A percentile compares a stretch with the other conserved stretches of the same genome.
Conservation (phyloP, 2,888 invertebrate genomes). For the Melanostoma scalare region DNA sequence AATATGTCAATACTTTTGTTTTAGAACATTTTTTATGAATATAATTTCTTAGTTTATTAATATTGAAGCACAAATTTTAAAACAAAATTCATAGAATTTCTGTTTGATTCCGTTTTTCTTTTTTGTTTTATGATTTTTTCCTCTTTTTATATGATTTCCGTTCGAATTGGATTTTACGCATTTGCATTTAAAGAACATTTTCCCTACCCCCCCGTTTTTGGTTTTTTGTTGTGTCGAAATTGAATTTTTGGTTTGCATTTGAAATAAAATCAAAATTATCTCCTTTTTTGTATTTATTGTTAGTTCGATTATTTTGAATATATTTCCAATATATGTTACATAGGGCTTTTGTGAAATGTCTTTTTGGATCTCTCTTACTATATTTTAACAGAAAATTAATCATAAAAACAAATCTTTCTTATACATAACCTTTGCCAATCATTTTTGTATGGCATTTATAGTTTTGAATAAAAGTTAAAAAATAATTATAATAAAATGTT, state of each 20-base stretch:
- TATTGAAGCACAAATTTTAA: slow-evolving; percentile 53
- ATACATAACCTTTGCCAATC: slow-evolving; percentile 41
- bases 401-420: slow-evolving; percentile 11
- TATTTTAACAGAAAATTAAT: background rate
- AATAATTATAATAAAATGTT: slow-evolving; percentile 37
- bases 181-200: slow-evolving; percentile 39
- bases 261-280: slow-evolving; percentile 10
- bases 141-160: slow-evolving; percentile 2
- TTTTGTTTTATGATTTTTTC: background rate
- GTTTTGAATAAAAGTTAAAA: slow-evolving; percentile 13
- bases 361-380: slow-evolving; percentile 67
- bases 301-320: slow-evolving; percentile 15
- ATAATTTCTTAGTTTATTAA: slow-evolving; percentile 1
- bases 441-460: slow-evolving; percentile 44
- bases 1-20: slow-evolving; percentile 60
- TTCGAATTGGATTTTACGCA: slow-evolving; percentile 62
- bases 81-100: slow-evolving; percentile 58
- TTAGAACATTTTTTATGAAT: slow-evolving; percentile 38
- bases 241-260: slow-evolving; percentile 45
- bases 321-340: slow-evolving; percentile 34
- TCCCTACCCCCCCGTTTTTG: background rate
- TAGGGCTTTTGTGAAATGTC: slow-evolving; percentile 71
- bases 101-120: slow-evolving; percentile 11
- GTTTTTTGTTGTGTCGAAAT: slow-evolving; percentile 27
- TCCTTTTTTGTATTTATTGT: slow-evolving; percentile 7